These are phyloP conservation scores for Andrena bicolor DNA, from an alignment of 2,888 invertebrate genomes.

Conservation along the genomic window DNA sequence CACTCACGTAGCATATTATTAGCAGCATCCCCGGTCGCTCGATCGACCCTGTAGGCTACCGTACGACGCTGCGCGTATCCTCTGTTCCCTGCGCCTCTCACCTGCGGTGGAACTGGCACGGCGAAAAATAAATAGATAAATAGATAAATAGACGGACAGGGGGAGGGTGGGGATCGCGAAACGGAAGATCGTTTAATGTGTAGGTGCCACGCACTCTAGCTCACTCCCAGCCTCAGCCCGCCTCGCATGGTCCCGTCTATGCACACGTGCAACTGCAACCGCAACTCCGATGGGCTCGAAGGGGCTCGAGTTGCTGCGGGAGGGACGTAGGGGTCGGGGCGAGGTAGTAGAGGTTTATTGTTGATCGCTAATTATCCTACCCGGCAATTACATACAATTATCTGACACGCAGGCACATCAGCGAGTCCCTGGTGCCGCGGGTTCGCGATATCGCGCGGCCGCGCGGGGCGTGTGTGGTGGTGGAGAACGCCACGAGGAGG, in stretches of 20 bases:
- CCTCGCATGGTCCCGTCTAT: slow-evolving; percentile 11
- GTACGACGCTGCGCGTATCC: slow-evolving; percentile 59
- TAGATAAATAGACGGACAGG: not conserved
- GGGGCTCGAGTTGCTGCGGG: slow-evolving; percentile 18
- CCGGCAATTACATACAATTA: slow-evolving; percentile 83
- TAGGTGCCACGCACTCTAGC: slow-evolving; percentile 43
- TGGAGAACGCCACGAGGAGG: slow-evolving; percentile 53
- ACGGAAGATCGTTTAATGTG: slow-evolving; percentile 41
- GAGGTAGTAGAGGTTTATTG: slow-evolving; percentile 78
- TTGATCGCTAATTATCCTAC: slow-evolving; percentile 84
- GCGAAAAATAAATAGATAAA: slow-evolving; percentile 29
- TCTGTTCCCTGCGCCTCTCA: slow-evolving; percentile 41
- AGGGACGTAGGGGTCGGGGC: slow-evolving; percentile 47
- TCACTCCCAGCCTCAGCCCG: not conserved
- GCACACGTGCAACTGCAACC: slow-evolving; percentile 56
- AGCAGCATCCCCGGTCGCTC: slow-evolving; percentile 72
- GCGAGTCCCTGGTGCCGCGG: slow-evolving; percentile 62
- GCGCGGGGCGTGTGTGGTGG: slow-evolving; percentile 20
- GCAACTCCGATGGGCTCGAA: slow-evolving; percentile 22
- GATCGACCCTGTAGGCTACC: slow-evolving; percentile 72
- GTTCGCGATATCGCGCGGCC: slow-evolving; percentile 63
- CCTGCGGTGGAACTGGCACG: slow-evolving; percentile 8
- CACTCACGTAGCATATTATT: slow-evolving; percentile 77
- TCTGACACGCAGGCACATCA: slow-evolving; percentile 80
- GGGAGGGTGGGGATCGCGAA: not conserved